Conservation (phyloP, 2,888 invertebrate genomes). For the Peribatodes rhomboidaria region DNA sequence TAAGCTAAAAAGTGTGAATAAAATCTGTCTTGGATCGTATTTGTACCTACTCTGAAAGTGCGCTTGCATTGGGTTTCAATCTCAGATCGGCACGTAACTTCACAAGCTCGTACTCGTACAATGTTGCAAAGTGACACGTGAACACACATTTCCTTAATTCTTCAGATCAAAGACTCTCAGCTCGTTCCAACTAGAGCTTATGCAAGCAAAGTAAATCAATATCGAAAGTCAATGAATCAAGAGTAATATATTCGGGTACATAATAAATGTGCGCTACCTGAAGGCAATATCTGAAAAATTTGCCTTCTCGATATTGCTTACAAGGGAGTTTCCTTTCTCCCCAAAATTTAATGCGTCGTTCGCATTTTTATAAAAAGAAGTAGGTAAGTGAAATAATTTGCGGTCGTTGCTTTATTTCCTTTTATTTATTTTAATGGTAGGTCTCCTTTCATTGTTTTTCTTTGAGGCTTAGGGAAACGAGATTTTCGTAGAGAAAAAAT, state of each 20-base stretch:
- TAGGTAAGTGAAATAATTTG: constrained; percentile 86
- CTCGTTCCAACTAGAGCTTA: constrained; percentile 76
- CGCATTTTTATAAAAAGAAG: constrained; percentile 87
- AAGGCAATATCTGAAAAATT: constrained; percentile 87
- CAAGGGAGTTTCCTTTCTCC: constrained; percentile 86
- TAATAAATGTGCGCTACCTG: constrained; percentile 87
- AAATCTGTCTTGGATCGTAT: not conserved
- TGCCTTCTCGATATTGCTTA: constrained; percentile 87
- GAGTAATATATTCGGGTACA: constrained; percentile 87
- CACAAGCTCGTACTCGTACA: constrained; percentile 22
- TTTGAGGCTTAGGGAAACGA: constrained; percentile 73
- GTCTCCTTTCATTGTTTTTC: constrained; percentile 81
- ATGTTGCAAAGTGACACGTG: constrained; percentile 52
- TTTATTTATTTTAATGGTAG: constrained; percentile 86
- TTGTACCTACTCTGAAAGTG: not conserved
- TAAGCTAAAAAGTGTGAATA: too few relatives aligned
- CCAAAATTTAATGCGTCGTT: constrained; percentile 87
- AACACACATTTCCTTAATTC: constrained; percentile 67
- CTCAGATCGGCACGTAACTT: not conserved
- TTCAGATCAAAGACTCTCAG: constrained; percentile 69
- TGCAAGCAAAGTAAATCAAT: constrained; percentile 86
- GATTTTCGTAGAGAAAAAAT: constrained; percentile 67
- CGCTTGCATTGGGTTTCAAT: not conserved
- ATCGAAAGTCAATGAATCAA: constrained; percentile 87
- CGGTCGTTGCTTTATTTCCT: constrained; percentile 84